These are phyloP conservation scores for Lathronympha strigana DNA, from an alignment of 2,888 invertebrate genomes.

Conservation along the genomic window DNA sequence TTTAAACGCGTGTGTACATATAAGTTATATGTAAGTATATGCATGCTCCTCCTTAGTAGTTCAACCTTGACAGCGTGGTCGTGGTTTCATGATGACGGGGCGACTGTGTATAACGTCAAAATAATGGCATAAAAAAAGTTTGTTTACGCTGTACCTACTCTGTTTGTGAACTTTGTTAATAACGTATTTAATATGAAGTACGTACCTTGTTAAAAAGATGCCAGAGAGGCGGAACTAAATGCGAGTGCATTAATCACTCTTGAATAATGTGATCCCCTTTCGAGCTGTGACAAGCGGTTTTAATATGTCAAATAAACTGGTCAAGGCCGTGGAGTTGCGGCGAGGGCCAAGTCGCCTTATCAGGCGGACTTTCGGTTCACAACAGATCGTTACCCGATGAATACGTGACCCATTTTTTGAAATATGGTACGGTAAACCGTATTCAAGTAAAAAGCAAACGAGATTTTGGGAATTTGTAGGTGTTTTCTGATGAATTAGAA, in stretches of 20 bases:
- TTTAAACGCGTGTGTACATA: too few species aligned
- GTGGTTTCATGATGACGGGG: too few species aligned
- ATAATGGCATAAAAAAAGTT: neutral
- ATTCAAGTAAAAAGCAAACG: neutral
- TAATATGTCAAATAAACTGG: conserved; percentile 40
- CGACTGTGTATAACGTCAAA: too few species aligned
- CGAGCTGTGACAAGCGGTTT: conserved; percentile 40
- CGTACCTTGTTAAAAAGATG: conserved; percentile 24
- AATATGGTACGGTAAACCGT: neutral
- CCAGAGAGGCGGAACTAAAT: conserved; percentile 33
- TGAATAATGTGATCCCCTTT: conserved; percentile 39
- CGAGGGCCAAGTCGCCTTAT: conserved; percentile 33
- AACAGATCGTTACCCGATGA: conserved; percentile 12
- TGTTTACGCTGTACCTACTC: neutral
- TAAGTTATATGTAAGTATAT: too few species aligned
- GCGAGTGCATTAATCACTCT: conserved; percentile 39
- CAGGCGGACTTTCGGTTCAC: conserved; percentile 14
- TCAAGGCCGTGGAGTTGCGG: conserved; percentile 26
- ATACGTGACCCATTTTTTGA: conserved; percentile 30
- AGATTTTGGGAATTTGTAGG: too few species aligned
- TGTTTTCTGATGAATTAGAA: too few species aligned
- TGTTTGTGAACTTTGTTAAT: too few species aligned
- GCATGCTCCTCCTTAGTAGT: too few species aligned
- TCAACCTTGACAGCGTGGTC: too few species aligned
- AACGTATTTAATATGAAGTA: conserved; percentile 18